Percentiles rank a stretch among this genome's conserved stretches.
These are phyloP conservation scores for Brachionus manjavacas DNA, from an alignment of 1,140 invertebrate genomes.

Conservation along the genomic window DNA sequence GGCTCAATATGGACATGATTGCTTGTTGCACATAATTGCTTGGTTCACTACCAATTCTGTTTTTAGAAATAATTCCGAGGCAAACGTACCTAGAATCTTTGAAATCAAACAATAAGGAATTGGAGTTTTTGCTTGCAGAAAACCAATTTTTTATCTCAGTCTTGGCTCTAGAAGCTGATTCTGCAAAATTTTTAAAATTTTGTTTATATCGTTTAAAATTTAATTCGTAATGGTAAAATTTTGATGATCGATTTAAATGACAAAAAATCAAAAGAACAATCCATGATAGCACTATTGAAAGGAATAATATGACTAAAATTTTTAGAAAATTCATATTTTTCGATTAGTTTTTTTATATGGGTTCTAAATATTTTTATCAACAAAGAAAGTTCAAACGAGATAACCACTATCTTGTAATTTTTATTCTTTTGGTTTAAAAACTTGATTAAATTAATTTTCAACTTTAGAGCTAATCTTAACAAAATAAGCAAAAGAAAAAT, in stretches of 20 bases:
- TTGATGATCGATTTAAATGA: background rate
- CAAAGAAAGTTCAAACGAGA: background rate
- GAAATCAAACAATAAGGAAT: background rate
- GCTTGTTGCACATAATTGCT: slow-evolving; percentile 23
- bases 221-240: background rate
- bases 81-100: background rate
- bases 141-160: background rate
- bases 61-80: background rate
- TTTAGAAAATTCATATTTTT: background rate
- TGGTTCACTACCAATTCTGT: background rate
- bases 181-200: background rate
- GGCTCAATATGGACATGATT: slow-evolving; percentile 1
- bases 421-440: no score
- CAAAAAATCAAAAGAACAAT: background rate
- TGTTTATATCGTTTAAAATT: background rate
- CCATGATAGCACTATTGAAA: background rate
- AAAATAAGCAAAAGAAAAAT: no score
- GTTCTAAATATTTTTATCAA: background rate
- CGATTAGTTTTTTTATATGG: background rate
- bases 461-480: no score
- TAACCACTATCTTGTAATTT: background rate
- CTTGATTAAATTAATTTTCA: no score
- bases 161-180: background rate
- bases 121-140: background rate
- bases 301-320: background rate